Base-by-base conservation (phyloP, 2,113 vertebrate genomes). In the Psittacara wagleri region DNA sequence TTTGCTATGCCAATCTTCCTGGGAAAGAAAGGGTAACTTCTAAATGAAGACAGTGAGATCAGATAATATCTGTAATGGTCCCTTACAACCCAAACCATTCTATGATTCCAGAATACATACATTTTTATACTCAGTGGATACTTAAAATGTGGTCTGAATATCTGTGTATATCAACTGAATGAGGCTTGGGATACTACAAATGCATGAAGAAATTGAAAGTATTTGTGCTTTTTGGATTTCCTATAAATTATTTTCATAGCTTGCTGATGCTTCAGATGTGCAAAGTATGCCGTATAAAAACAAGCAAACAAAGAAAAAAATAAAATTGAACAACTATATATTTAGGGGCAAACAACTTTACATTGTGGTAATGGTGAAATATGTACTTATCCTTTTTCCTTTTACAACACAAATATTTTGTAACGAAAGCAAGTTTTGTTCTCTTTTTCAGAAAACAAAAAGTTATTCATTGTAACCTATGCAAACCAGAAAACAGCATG, bases 101-200 rank as follows among this genome's bases (percentile, higher is more conserved):
- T 57, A 4, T 57, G 55, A 16, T 59, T 19, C 4, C 19, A 20
- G 54, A 23, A 44, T 43, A n/a, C 0, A 7, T 31, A 13, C 1
- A 6, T 63, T 46, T 79, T 68, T 63, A 24, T 69, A 35, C 35
- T 83, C 3, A 5, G 2, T 80, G n/a, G 20, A 28, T 67, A 41
- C 7, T 75, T 67, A 17, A n/a, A 54, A 37, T 1, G 3, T 52
- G 33, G 5, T 43, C 13, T 66, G 49, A 73, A 62, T 46, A 20
- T 46, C 13, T 49, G 16, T 66, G 4, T 76, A 4, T 33, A 16
- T 52, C 9, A n/a, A 10, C 41, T 74, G 19, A 35, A 6, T 46
- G 41, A 68, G 31, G 5, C 22, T 27, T 29, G 27, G 11, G 6
- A 51, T 76, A 13, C 59, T 55, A 41, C 20, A 84, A 2, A 64